Evolutionary conservation across 2,797 vertebrate genomes (phyloP).

Genomic region (Taenioides sp.): DNA sequence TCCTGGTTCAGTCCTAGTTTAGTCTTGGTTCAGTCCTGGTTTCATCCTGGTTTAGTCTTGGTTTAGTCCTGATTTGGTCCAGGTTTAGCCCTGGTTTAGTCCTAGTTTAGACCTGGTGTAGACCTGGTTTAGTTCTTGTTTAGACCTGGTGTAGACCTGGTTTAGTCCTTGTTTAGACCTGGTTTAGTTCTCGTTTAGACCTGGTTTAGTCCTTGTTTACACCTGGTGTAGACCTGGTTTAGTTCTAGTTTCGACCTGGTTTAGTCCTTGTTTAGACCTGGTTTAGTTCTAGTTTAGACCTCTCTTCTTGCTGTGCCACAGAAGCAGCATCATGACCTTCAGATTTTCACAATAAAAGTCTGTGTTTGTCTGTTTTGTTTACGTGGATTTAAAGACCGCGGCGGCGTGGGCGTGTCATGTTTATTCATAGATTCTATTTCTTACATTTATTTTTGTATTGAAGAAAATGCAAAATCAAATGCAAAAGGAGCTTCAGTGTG

Average conservation of each 20-base stretch:
- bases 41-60: neutral
- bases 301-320: no score
- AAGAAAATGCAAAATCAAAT: neutral
- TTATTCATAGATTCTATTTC: neutral
- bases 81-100: neutral
- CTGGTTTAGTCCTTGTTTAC: neutral
- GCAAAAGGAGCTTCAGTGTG: neutral
- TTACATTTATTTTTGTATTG: neutral
- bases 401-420: neutral
- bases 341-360: no score
- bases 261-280: neutral
- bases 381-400: neutral
- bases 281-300: neutral
- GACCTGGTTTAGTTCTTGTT: neutral
- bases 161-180: neutral
- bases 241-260: neutral
- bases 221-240: neutral
- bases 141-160: neutral
- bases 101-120: neutral
- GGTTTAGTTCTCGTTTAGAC: no score
- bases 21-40: neutral
- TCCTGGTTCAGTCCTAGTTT: neutral
- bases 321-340: no score
- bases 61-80: neutral
- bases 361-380: neutral